Evolutionary conservation across 2,113 vertebrate species (phyloP).

Genomic region (Guaruba guarouba): DNA sequence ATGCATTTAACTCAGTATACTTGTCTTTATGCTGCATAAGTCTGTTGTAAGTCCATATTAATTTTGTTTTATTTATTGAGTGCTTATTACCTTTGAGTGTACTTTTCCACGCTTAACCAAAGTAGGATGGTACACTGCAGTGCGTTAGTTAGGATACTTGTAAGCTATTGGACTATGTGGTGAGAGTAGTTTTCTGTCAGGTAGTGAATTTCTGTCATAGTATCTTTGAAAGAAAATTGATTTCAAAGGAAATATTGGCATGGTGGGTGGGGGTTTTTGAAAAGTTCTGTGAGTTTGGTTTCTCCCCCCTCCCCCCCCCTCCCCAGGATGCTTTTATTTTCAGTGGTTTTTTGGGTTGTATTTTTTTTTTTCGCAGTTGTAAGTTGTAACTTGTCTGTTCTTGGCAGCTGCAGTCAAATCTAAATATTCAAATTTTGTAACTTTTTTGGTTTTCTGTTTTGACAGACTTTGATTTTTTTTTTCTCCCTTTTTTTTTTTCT

Average conservation of each 20-base stretch:
- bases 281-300: not conserved
- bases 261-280: not conserved
- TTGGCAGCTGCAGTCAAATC: not conserved
- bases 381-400: not conserved
- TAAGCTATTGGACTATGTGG: not conserved
- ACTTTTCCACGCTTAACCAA: not conserved
- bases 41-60: not conserved
- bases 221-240: not conserved
- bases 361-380: not conserved
- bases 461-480: not conserved
- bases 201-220: not conserved
- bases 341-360: not conserved
- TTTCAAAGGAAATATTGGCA: not conserved
- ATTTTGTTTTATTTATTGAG: not conserved
- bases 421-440: not conserved
- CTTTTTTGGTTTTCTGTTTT: not conserved
- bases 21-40: not conserved
- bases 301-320: no score
- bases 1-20: not conserved
- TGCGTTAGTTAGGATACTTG: not conserved
- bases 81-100: not conserved
- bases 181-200: rapidly evolving
- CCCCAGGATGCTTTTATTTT: not conserved
- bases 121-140: not conserved
- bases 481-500: not conserved